Evolutionary conservation across 2,888 invertebrate species (phyloP).

Genomic region (Chloroclystis v-ata): DNA sequence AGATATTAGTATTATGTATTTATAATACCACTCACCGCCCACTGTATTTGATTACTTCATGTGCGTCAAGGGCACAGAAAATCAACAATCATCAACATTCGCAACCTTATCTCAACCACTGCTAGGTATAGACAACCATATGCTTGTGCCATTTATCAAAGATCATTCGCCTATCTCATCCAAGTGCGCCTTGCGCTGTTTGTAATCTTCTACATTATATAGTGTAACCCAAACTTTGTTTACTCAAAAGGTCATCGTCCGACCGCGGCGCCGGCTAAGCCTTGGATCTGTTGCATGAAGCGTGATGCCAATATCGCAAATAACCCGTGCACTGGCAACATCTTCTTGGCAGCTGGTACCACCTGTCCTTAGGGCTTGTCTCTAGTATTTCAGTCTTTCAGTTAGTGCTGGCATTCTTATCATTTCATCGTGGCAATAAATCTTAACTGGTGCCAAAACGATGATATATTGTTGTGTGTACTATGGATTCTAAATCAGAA

Average conservation of each 20-base stretch:
- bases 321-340: conserved; percentile 71
- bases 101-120: too few relatives aligned
- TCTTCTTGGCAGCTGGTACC: conserved; percentile 54
- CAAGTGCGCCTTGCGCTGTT: too few relatives aligned
- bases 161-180: too few relatives aligned
- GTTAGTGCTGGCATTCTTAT: conserved; percentile 38
- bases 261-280: conserved; percentile 57
- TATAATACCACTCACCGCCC: too few relatives aligned
- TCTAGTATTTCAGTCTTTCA: conserved; percentile 46
- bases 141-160: too few relatives aligned
- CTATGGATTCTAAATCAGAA: too few relatives aligned
- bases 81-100: too few relatives aligned
- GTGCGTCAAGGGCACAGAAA: too few relatives aligned
- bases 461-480: conserved; percentile 5
- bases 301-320: conserved; percentile 73
- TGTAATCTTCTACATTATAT: too few relatives aligned
- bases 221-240: not conserved
- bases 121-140: too few relatives aligned
- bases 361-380: conserved; percentile 54
- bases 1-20: too few relatives aligned
- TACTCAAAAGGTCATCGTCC: conserved; percentile 52
- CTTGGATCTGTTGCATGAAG: conserved; percentile 55
- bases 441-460: conserved; percentile 14
- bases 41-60: too few relatives aligned
- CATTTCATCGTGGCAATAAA: conserved; percentile 32